Conservation (phyloP, 1,140 invertebrate genomes). For the Saccostrea cuccullata region DNA sequence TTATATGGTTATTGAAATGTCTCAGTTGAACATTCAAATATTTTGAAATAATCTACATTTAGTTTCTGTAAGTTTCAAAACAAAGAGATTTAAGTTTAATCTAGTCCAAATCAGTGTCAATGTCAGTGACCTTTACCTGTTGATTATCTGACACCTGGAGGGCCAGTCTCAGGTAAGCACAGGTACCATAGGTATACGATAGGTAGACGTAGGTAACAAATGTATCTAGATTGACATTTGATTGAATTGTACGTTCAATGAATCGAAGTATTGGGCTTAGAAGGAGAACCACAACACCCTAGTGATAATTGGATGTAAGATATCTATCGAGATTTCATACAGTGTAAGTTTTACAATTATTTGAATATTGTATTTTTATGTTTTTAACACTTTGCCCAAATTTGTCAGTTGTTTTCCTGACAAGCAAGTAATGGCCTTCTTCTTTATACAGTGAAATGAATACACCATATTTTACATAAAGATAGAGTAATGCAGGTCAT, state of each 20-base stretch:
- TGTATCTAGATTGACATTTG: neutral
- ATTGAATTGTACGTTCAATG: neutral
- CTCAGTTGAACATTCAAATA: conserved; percentile 15
- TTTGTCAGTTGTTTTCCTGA: too few relatives aligned
- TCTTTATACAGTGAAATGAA: too few relatives aligned
- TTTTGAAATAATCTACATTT: conserved; percentile 13
- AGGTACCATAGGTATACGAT: conserved; percentile 4
- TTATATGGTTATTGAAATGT: neutral
- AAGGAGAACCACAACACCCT: too few relatives aligned
- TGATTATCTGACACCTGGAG: neutral
- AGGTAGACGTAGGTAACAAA: neutral
- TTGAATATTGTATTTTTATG: too few relatives aligned
- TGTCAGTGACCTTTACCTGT: conserved; percentile 1
- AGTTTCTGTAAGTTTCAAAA: neutral
- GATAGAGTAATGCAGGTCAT: too few relatives aligned
- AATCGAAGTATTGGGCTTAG: too few relatives aligned
- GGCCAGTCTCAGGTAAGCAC: neutral
- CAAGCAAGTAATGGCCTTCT: too few relatives aligned
- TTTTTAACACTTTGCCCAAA: too few relatives aligned
- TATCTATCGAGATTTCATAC: too few relatives aligned
- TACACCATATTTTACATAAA: too few relatives aligned
- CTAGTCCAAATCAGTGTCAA: conserved; percentile 8
- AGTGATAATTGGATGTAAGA: too few relatives aligned
- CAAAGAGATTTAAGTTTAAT: conserved; percentile 25
- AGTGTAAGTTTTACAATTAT: too few relatives aligned